Conservation (phyloP, 2,888 invertebrate species). For the Nemotelus nigrinus region DNA sequence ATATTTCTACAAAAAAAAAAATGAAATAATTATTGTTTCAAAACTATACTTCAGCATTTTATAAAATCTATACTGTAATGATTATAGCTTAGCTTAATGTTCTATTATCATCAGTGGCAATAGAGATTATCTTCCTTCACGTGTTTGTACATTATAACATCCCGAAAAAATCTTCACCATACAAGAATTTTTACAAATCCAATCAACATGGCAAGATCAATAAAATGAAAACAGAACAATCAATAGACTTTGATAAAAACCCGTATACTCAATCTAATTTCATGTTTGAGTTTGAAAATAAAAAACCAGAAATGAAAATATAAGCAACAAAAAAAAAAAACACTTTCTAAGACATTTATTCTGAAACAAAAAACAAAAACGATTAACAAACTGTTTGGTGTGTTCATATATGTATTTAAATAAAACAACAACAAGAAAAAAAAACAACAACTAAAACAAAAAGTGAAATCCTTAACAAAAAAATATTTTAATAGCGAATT, state of each 20-base stretch:
- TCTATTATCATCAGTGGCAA: background rate
- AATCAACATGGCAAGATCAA: slow-evolving; percentile 13
- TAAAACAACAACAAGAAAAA: background rate
- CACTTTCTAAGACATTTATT: background rate
- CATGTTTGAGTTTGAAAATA: background rate
- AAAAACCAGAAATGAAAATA: background rate
- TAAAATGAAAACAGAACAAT: slow-evolving; percentile 18
- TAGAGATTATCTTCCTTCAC: background rate
- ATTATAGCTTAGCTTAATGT: too few species aligned
- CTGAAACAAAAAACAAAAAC: slow-evolving; percentile 11
- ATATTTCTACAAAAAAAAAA: too few species aligned
- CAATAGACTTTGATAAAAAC: slow-evolving; percentile 10
- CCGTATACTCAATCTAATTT: background rate
- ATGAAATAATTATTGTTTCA: too few species aligned
- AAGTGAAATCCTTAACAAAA: slow-evolving; percentile 25
- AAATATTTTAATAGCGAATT: slow-evolving; percentile 41
- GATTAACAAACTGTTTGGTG: slow-evolving; percentile 36
- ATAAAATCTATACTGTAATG: too few species aligned
- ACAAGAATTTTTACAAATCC: slow-evolving; percentile 26
- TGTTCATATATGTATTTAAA: slow-evolving; percentile 44
- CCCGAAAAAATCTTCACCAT: slow-evolving; percentile 3
- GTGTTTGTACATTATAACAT: slow-evolving; percentile 2
- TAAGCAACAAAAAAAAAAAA: background rate
- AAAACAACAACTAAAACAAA: slow-evolving; percentile 3
- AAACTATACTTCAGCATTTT: too few species aligned